Conservation (phyloP, 2,797 vertebrate species). For the Cossypha polioptera region DNA sequence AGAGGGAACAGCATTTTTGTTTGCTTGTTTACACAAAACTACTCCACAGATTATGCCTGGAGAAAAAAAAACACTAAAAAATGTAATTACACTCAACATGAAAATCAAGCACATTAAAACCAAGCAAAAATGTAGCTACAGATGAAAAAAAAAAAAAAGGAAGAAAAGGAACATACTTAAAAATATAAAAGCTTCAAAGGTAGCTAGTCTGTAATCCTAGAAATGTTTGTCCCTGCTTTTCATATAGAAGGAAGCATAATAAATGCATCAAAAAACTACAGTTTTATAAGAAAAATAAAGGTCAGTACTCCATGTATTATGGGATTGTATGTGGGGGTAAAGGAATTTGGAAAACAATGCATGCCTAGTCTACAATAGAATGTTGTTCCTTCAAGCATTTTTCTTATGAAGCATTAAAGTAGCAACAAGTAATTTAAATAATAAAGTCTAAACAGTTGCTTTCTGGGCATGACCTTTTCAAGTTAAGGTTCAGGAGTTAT, state of each 20-base stretch:
- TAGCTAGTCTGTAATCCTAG: not conserved
- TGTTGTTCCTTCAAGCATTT: slow-evolving; percentile 49
- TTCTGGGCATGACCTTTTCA: slow-evolving; percentile 6
- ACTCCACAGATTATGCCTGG: not conserved
- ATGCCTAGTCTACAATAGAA: slow-evolving; percentile 56
- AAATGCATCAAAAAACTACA: not conserved
- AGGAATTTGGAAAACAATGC: slow-evolving; percentile 67
- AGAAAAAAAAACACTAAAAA: not conserved
- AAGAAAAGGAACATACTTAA: not conserved
- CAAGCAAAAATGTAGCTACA: not conserved
- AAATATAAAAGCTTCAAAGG: not conserved
- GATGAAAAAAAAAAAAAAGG: not conserved
- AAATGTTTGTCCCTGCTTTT: not conserved
- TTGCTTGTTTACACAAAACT: not conserved
- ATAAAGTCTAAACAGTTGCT: slow-evolving; percentile 10
- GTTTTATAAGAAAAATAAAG: slow-evolving; percentile 45
- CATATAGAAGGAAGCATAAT: not conserved
- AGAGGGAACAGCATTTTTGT: not conserved
- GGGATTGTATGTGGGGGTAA: slow-evolving; percentile 61
- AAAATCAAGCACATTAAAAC: not conserved
- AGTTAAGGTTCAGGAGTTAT: not conserved
- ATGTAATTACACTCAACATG: not conserved
- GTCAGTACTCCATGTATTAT: slow-evolving; percentile 57
- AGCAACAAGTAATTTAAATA: slow-evolving; percentile 15
- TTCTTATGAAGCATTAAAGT: slow-evolving; percentile 22